Evolutionary conservation across 2,797 vertebrate genomes (phyloP), one percentile per base, ranked within the genome.

Genomic region (Melanotaenia maccullochi): DNA sequence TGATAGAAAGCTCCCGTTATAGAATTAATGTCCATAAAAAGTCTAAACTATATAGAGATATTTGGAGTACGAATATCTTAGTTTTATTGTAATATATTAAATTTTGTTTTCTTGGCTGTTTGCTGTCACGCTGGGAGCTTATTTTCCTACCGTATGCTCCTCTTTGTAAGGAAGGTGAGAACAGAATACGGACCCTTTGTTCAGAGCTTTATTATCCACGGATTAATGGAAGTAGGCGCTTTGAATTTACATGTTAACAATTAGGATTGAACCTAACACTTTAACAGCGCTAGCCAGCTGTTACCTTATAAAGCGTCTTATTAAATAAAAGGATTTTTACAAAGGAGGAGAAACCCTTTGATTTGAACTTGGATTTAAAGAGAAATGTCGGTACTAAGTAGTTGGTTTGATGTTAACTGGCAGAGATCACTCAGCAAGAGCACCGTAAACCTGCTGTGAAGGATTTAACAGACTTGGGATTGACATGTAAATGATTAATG

Each of bases 151-250:
- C 79, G 61, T 78, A 71, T 74, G 72, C 77, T 78, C 74, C 72
- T 71, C 75, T 87, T 71, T 85, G 83, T 60, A 64, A 76, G 79
- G 85, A 68, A 79, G 61, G 65, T 73, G 78, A 76, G 33, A 65
- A 52, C 60, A 61, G 68, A 49, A 65, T 68, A 84, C 36, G 30
- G 75, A 67, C 54, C 59, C 79, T 68, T 72, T 57, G 69, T 81
- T 78, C 76, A 77, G 84, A 73, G 85, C 24, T 58, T 88, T 89
- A 85, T 92, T 87, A 90, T 91, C 83, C 80, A 32, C 20, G 88
- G 88, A 92, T 93, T 92, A 92, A 87, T 16, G 40, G 16, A 42
- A 42, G 40, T 18, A 67, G 75, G 75, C 71, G 86, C 89, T 91
- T 91, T 90, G 83, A 91, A 89, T 89, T 89, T 85, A 82, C 77